Conservation (phyloP, 2,113 vertebrate genomes). For the Hemicordylus capensis region DNA sequence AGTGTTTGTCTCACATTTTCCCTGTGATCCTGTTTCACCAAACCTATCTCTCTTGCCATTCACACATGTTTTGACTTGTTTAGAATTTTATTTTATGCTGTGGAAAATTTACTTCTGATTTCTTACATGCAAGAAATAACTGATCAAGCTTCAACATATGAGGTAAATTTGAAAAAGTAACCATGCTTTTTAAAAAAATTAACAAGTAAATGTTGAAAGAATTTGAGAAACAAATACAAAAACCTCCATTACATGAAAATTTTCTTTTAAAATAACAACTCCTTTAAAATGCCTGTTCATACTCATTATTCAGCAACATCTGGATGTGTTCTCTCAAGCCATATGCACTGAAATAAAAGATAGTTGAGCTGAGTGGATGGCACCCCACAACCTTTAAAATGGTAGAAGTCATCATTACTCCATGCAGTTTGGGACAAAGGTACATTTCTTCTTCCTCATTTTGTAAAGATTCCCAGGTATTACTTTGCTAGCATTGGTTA, state of each 20-base stretch:
- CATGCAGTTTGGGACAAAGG: not conserved
- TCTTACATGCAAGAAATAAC: not conserved
- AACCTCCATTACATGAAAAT: not conserved
- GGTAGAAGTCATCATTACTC: not conserved
- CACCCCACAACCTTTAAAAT: not conserved
- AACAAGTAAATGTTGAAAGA: not conserved
- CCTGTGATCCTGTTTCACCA: not conserved
- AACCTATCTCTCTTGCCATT: not conserved
- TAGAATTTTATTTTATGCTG: not conserved
- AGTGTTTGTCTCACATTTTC: not conserved
- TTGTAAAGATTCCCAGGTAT: not conserved
- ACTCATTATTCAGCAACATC: not conserved
- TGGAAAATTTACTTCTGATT: not conserved
- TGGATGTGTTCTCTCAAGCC: not conserved
- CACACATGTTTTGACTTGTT: not conserved
- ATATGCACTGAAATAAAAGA: not conserved
- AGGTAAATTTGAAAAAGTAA: not conserved
- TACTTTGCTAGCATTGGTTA: not conserved
- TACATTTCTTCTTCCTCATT: constrained; percentile 3
- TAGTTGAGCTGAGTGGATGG: not conserved
- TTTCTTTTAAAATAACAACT: not conserved
- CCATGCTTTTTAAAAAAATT: not conserved
- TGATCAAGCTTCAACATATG: not conserved
- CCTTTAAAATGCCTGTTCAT: not conserved
- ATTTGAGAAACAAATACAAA: not conserved